phyloP scores from a whole-genome alignment of 2,113 vertebrate species.

The Elaphurus davidianus region DNA sequence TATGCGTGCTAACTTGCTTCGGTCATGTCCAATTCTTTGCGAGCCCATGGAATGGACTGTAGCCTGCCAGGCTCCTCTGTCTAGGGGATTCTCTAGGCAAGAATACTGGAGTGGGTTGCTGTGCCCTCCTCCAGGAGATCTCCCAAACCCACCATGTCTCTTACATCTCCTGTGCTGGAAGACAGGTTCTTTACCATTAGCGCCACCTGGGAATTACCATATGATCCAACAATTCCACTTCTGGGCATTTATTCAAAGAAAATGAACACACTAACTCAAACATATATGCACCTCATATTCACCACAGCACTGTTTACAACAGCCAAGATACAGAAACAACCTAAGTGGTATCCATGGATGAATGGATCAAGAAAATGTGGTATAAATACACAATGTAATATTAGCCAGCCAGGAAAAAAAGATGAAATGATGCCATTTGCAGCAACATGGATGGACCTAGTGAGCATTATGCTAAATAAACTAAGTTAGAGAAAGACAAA shows the following conservation, averaged over 20 bases:
- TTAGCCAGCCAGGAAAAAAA: background rate
- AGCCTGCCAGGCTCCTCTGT: background rate
- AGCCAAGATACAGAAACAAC: background rate
- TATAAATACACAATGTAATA: background rate
- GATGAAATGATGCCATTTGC: background rate
- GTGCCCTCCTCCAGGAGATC: background rate
- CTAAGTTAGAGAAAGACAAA: background rate
- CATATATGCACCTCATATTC: background rate
- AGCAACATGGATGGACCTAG: background rate
- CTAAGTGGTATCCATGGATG: background rate
- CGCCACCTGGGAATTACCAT: background rate
- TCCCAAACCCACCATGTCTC: background rate
- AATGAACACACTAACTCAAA: background rate
- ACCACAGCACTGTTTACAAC: background rate
- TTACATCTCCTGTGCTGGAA: background rate
- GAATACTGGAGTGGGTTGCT: background rate
- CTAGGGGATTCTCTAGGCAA: background rate
- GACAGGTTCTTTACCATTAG: background rate
- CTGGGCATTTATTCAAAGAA: background rate
- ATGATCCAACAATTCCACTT: background rate
- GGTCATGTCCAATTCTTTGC: background rate
- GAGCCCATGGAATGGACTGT: background rate
- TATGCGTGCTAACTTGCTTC: background rate
- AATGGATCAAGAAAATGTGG: background rate
- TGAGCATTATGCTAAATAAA: background rate